Base-by-base conservation (phyloP, 2,113 vertebrate species). In the Onychostruthus taczanowskii region DNA sequence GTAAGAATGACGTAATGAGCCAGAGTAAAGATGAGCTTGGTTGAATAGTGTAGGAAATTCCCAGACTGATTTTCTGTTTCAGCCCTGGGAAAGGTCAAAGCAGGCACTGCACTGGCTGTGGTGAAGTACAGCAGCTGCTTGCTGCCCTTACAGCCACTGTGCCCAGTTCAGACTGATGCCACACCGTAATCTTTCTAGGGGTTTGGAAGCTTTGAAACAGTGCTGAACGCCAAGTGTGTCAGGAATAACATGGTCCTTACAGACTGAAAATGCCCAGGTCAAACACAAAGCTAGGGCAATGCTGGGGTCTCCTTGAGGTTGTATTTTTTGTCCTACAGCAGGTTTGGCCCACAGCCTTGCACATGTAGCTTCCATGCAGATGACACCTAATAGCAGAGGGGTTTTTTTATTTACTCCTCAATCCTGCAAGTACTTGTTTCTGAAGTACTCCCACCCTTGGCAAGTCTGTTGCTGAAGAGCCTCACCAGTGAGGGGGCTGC, bases 131-230 rank as follows among this genome's bases (percentile, higher is more conserved):
- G 58, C 43, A 52, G 28, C 37, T 41, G 37, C n/a, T 73, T 61
- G 12, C n/a, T 80, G 8, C 20, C 6, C 33, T 2, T 22, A 5
- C 7, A 86, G 49, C 23, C 46, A 46, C 17, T 6, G 37, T 7
- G 27, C 47, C 88, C 26, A 6, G 7, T 13, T 41, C 44, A 47
- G 39, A 22, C 37, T 61, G 70, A 75, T 33, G 17, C 16, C 1
- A 1, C 56, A 31, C 10, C 18, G 33, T 11, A 46, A 76, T 24
- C 3, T 59, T n/a, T 41, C 23, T 7, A 0, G 4, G 10, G 6
- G 2, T 27, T 50, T 50, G 55, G 27, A 58, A 69, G 18, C 23
- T 55, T 64, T 31, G 8, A 73, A 66, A 16, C 58, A n/a, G 9
- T 39, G 23, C 28, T 1, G 2, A 59, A 44, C 20, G 18, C 5